These are phyloP conservation scores for Sitobion miscanthi DNA, from an alignment of 1,140 invertebrate genomes.

Conservation along the genomic window DNA sequence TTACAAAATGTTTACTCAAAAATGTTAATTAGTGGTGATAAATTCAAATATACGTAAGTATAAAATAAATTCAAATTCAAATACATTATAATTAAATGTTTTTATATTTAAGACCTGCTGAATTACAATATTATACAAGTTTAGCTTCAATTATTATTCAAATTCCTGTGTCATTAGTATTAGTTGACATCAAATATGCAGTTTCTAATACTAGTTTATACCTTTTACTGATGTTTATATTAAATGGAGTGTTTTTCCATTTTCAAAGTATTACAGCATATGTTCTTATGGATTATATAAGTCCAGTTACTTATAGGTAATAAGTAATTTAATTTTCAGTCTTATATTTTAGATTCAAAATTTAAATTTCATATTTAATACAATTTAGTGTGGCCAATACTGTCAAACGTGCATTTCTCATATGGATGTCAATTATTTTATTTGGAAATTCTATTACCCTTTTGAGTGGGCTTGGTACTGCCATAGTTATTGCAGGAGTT, in stretches of 20 bases:
- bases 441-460: conserved; percentile 82
- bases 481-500: conserved; percentile 78
- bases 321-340: conserved; percentile 17
- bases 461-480: conserved; percentile 78
- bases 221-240: conserved; percentile 70
- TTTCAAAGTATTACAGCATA: conserved; percentile 88
- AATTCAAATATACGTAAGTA: conserved; percentile 81
- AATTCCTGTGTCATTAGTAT: conserved; percentile 76
- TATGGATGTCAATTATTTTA: conserved; percentile 81
- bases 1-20: conserved; percentile 87
- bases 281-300: conserved; percentile 85
- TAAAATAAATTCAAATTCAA: background rate
- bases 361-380: conserved; percentile 61
- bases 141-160: conserved; percentile 80
- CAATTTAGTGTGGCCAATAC: conserved; percentile 81
- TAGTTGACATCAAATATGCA: conserved; percentile 65
- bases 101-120: conserved; percentile 72
- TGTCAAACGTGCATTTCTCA: conserved; percentile 81
- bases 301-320: conserved; percentile 86
- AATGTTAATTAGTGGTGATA: conserved; percentile 80
- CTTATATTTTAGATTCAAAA: background rate
- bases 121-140: conserved; percentile 86
- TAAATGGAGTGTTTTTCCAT: conserved; percentile 86
- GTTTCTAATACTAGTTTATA: conserved; percentile 64
- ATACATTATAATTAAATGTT: conserved; percentile 55